phyloP scores from a whole-genome alignment of 2,888 invertebrate species.

The Caenorhabditis sp. region DNA sequence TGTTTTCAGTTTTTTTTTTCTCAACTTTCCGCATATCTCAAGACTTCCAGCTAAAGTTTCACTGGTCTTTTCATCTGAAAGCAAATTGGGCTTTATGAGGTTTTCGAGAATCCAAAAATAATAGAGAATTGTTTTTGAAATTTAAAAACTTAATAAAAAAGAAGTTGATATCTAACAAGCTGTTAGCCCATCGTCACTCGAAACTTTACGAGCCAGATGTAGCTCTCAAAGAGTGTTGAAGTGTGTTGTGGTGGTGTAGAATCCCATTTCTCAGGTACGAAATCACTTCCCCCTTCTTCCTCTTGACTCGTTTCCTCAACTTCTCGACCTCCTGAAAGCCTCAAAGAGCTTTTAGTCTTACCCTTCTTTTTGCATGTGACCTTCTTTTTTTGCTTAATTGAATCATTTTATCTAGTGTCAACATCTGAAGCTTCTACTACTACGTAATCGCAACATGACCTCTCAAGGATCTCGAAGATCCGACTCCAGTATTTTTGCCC shows the following conservation, averaged over 20 bases:
- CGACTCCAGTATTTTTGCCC: neutral
- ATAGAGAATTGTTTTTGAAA: neutral
- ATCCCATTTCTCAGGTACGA: conserved; percentile 59
- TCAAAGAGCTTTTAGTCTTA: conserved; percentile 42
- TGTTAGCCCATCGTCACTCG: conserved; percentile 44
- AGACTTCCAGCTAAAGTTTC: too few species aligned
- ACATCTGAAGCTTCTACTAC: conserved; percentile 41
- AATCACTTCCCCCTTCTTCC: conserved; percentile 43
- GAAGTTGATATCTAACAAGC: conserved; percentile 35
- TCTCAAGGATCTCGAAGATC: neutral
- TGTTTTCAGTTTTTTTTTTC: too few species aligned
- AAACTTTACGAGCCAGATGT: conserved; percentile 62
- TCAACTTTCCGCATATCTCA: too few species aligned
- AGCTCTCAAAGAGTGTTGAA: conserved; percentile 5
- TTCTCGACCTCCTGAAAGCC: conserved; percentile 45
- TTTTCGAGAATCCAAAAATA: too few species aligned
- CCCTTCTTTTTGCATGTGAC: conserved; percentile 47
- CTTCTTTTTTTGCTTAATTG: conserved; percentile 53
- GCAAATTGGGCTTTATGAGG: too few species aligned
- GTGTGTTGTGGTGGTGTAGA: conserved; percentile 43
- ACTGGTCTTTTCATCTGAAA: too few species aligned
- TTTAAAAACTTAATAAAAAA: neutral
- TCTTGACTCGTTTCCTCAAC: conserved; percentile 33
- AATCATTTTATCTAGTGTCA: conserved; percentile 63
- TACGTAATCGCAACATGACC: conserved; percentile 28